Conservation (phyloP, 1,140 invertebrate genomes). For the Calliopsis andreniformis region DNA sequence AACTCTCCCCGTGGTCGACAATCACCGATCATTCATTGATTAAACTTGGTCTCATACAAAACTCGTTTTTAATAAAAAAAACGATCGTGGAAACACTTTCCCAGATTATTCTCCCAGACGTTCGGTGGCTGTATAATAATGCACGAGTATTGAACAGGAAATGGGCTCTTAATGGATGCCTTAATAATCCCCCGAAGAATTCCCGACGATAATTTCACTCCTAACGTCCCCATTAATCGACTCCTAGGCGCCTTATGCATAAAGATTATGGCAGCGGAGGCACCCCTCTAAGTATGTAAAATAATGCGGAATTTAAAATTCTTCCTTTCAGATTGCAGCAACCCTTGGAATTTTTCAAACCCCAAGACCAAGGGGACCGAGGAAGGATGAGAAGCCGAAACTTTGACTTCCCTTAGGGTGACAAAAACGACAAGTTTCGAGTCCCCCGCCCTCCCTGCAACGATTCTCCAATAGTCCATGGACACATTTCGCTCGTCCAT, state of each 20-base stretch:
- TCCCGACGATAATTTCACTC: slow-evolving; percentile 19
- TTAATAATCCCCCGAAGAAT: slow-evolving; percentile 36
- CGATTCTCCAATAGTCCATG: neutral
- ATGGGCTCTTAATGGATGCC: neutral
- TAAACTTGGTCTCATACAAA: too few relatives aligned
- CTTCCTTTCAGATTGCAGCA: slow-evolving; percentile 27
- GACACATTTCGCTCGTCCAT: neutral
- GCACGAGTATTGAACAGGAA: neutral
- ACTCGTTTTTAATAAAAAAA: too few relatives aligned
- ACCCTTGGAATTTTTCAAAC: slow-evolving; percentile 3
- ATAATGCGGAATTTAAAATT: slow-evolving; percentile 63
- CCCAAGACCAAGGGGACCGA: neutral
- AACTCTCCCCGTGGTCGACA: slow-evolving; percentile 47
- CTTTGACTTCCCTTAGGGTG: neutral
- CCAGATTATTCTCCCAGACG: too few relatives aligned
- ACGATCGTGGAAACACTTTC: too few relatives aligned
- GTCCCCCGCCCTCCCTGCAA: neutral
- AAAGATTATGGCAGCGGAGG: slow-evolving; percentile 54
- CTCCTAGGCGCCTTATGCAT: slow-evolving; percentile 57
- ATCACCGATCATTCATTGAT: slow-evolving; percentile 66
- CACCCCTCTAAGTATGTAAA: slow-evolving; percentile 63
- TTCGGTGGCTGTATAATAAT: too few relatives aligned
- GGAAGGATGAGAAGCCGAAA: neutral
- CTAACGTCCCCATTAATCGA: slow-evolving; percentile 48
- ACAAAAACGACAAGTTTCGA: slow-evolving; percentile 4